Evolutionary conservation across 2,113 vertebrate genomes (phyloP).

Genomic region (Ramphastos sulfuratus): DNA sequence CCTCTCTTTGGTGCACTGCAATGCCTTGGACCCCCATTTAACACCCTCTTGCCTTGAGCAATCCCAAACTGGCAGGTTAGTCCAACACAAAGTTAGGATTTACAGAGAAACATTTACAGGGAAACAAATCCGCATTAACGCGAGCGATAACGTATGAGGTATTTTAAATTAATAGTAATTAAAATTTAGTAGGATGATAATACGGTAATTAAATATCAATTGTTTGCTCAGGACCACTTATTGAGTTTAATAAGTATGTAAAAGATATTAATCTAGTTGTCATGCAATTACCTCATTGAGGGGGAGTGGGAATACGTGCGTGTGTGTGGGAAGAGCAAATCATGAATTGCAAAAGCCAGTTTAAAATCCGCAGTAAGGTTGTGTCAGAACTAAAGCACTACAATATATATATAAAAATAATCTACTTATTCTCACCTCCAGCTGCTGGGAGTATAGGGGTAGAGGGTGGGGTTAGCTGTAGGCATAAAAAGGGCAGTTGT

Average conservation of each 20-base stretch:
- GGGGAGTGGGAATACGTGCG: conserved; percentile 58
- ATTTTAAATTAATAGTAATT: conserved; percentile 76
- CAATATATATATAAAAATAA: not conserved
- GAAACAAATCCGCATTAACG: conserved; percentile 50
- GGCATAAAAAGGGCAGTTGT: not conserved
- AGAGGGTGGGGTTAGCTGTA: not conserved
- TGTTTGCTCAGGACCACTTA: conserved; percentile 72
- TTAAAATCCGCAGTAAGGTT: conserved; percentile 4
- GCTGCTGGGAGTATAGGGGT: not conserved
- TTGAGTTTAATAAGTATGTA: conserved; percentile 74
- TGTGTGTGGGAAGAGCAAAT: conserved; percentile 46
- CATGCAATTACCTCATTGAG: conserved; percentile 70
- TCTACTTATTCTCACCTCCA: not conserved
- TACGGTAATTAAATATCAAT: conserved; percentile 76
- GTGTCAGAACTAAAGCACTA: not conserved
- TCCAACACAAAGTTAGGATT: conserved; percentile 36
- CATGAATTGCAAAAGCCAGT: conserved; percentile 54
- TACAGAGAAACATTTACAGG: conserved; percentile 44
- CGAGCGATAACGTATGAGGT: conserved; percentile 68
- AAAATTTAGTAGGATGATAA: conserved; percentile 76
- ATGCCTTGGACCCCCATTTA: not conserved
- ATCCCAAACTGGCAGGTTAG: not conserved
- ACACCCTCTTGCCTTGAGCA: not conserved
- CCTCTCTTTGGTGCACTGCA: not conserved
- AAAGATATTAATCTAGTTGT: conserved; percentile 76